Conservation (phyloP, 2,888 invertebrate genomes). For the Amorpha juglandis region DNA sequence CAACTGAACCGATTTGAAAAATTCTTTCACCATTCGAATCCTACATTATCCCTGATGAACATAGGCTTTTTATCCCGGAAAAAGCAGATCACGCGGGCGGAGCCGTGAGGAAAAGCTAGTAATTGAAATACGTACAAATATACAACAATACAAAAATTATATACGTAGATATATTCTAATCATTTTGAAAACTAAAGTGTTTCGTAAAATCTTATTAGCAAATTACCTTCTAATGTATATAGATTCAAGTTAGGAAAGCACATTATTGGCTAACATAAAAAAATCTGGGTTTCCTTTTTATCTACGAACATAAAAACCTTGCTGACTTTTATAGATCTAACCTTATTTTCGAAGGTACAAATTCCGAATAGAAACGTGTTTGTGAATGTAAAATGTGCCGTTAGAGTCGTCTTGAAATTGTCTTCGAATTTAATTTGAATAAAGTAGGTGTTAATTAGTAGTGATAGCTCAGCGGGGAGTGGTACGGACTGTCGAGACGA, state of each 20-base stretch:
- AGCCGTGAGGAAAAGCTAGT: too few relatives aligned
- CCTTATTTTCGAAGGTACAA: slow-evolving; percentile 26
- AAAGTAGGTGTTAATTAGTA: background rate
- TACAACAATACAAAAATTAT: too few relatives aligned
- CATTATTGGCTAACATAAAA: slow-evolving; percentile 5
- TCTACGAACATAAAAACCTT: slow-evolving; percentile 12
- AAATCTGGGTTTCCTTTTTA: slow-evolving; percentile 12
- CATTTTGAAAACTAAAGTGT: background rate
- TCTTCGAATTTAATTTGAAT: background rate
- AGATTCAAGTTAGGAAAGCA: slow-evolving; percentile 13
- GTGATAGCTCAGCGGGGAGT: too few relatives aligned
- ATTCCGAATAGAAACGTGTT: slow-evolving; percentile 24
- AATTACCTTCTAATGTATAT: slow-evolving; percentile 17
- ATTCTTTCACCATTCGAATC: too few relatives aligned
- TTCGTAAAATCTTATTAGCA: slow-evolving; percentile 23
- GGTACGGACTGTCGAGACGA: too few relatives aligned
- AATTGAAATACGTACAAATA: too few relatives aligned
- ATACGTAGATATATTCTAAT: too few relatives aligned
- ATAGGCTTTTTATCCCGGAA: too few relatives aligned
- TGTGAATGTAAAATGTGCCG: slow-evolving; percentile 13
- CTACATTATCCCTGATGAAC: too few relatives aligned
- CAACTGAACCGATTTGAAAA: too few relatives aligned
- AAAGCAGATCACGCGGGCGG: too few relatives aligned
- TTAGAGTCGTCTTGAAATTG: background rate
- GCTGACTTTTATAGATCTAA: slow-evolving; percentile 29